These are phyloP conservation scores for Holacanthus passer DNA, from an alignment of 2,113 vertebrate genomes.

Conservation along the genomic window DNA sequence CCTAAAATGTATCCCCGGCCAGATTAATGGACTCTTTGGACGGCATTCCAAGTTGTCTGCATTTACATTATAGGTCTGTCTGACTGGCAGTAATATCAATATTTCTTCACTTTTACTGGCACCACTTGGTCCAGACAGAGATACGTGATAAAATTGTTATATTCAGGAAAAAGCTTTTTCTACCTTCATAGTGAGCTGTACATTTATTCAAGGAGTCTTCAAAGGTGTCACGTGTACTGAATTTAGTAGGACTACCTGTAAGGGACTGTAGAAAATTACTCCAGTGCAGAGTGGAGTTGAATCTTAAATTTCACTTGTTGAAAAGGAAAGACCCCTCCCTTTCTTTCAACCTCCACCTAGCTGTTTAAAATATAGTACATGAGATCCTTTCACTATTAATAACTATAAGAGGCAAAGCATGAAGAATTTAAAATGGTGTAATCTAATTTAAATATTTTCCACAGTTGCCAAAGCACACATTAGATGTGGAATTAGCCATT, in stretches of 20 bases:
- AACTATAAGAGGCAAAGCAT: no score
- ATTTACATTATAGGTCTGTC: slow-evolving; percentile 26
- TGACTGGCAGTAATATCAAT: slow-evolving; percentile 26
- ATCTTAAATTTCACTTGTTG: background rate
- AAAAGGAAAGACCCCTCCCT: no score
- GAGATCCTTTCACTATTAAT: background rate
- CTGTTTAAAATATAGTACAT: background rate
- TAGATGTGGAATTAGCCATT: background rate
- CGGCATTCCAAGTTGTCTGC: slow-evolving; percentile 36
- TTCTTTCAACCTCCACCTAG: background rate
- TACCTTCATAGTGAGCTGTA: background rate
- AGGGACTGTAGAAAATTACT: background rate
- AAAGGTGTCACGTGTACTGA: background rate
- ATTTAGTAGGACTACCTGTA: background rate
- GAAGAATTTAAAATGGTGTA: background rate
- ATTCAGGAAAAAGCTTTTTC: background rate
- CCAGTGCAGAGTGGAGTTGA: background rate
- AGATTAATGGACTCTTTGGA: slow-evolving; percentile 65
- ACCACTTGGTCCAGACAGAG: slow-evolving; percentile 24
- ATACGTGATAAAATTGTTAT: background rate
- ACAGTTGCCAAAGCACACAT: background rate
- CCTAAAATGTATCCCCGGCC: slow-evolving; percentile 31
- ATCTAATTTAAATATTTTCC: background rate
- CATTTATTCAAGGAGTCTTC: background rate
- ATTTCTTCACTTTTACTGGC: slow-evolving; percentile 22